Evolutionary conservation across 2,888 invertebrate species (phyloP), one percentile per base, ranked within the genome.

Genomic region (Holacanthella duospinosa): DNA sequence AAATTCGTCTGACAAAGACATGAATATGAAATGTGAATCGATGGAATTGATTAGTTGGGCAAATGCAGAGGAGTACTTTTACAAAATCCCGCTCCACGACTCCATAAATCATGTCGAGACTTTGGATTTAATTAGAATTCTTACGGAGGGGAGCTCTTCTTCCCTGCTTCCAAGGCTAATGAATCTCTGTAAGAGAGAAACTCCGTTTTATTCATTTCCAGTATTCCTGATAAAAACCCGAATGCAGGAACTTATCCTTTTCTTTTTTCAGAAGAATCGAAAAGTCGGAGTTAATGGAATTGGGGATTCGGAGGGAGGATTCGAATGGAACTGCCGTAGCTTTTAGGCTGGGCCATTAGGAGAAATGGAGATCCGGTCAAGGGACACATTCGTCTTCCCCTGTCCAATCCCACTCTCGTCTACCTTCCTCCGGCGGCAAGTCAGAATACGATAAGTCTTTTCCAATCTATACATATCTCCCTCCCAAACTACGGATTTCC

Each of bases 351-450:
- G 65, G 63, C 65, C 62, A 65, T 65, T 66, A 66, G 80, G 80
- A 80, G 80, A 81, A 80, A 80, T 80, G 80, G 66, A 64, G 68
- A 66, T 67, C 67, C 68, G 70, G 71, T 71, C 69, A 68, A 71
- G 71, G 70, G 70, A 70, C 68, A 66, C 68, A 71, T 71, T 69
- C 69, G 70, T 71, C 70, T 69, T 67, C 64, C 64, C 29, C 28
- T 48, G 26, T 24, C 43, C 61, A 53, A 36, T 55, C 25, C 25
- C 44, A 43, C 56, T 64, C 48, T 60, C 60, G 53, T 60, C 43
- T 43, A 43, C n/a, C n/a, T n/a, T n/a, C n/a, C n/a, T n/a, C n/a
- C n/a, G n/a, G n/a, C n/a, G n/a, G n/a, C n/a, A n/a, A n/a, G n/a
- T n/a, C n/a, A n/a, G n/a, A n/a, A n/a, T n/a, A n/a, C n/a, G n/a